These are phyloP conservation scores for Monomorium pharaonis DNA, from an alignment of 1,140 invertebrate species.

Conservation along the genomic window DNA sequence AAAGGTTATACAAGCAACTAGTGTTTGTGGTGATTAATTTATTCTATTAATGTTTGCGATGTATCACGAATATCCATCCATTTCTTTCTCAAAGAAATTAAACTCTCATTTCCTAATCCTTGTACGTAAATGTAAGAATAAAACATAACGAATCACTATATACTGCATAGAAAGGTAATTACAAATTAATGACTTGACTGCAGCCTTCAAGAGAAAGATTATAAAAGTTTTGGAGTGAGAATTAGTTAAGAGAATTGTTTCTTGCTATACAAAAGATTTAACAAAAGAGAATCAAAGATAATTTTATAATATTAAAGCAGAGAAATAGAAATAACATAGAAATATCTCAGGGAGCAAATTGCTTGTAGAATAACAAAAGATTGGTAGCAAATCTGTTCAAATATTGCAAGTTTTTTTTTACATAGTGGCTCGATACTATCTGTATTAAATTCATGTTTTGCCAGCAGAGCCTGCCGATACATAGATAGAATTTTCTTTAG, in stretches of 20 bases:
- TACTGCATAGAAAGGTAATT: neutral
- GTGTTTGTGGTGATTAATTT: constrained; percentile 61
- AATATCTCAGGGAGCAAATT: neutral
- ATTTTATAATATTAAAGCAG: neutral
- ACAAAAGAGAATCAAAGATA: neutral
- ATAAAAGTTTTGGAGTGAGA: neutral
- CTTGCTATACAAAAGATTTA: neutral
- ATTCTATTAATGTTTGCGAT: neutral
- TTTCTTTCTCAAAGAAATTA: neutral
- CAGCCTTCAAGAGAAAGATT: neutral
- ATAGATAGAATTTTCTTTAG: no score
- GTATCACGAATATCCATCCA: neutral
- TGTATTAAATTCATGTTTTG: no score
- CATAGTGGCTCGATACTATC: no score
- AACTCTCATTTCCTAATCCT: neutral
- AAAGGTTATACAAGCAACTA: constrained; percentile 71
- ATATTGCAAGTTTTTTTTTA: no score
- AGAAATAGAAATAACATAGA: neutral
- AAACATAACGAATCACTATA: neutral
- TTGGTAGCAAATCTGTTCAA: no score
- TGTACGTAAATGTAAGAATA: neutral
- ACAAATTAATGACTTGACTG: neutral
- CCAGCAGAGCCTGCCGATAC: no score
- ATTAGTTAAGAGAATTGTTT: neutral
- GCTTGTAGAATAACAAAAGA: no score